Evolutionary conservation across 2,113 vertebrate species (phyloP).

Genomic region (Tenrec ecaudatus): DNA sequence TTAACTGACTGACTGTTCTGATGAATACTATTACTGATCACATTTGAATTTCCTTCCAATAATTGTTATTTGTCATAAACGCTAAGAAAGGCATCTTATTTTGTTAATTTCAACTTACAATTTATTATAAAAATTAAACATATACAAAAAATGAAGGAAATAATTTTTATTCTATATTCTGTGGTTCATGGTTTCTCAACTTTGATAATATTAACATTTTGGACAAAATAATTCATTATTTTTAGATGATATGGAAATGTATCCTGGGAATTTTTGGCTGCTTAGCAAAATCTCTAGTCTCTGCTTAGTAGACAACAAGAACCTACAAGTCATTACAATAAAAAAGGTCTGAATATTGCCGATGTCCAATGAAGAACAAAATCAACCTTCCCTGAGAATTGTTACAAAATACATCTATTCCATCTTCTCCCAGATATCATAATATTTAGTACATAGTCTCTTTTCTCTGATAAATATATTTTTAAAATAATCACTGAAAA

Average conservation of each 20-base stretch:
- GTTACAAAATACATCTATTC: background rate
- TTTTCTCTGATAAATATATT: background rate
- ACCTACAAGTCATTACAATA: background rate
- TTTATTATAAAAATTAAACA: background rate
- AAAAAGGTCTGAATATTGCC: background rate
- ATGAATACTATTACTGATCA: background rate
- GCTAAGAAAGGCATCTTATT: background rate
- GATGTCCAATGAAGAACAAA: background rate
- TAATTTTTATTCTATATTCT: background rate
- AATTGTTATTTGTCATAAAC: background rate
- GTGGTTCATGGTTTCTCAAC: background rate
- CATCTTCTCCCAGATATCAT: background rate
- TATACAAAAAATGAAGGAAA: background rate
- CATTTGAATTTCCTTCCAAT: background rate
- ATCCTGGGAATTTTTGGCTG: background rate
- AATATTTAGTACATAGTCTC: background rate
- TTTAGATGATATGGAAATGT: fast-evolving
- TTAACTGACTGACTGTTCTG: background rate
- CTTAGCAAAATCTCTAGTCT: background rate
- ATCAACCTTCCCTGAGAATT: background rate
- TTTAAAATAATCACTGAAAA: constrained; percentile 16
- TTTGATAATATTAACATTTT: background rate
- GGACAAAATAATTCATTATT: background rate
- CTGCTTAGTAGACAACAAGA: background rate
- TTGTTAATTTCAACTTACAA: background rate